Conservation (phyloP, 2,797 vertebrate genomes). For the Enteromius thamalakanensis region DNA sequence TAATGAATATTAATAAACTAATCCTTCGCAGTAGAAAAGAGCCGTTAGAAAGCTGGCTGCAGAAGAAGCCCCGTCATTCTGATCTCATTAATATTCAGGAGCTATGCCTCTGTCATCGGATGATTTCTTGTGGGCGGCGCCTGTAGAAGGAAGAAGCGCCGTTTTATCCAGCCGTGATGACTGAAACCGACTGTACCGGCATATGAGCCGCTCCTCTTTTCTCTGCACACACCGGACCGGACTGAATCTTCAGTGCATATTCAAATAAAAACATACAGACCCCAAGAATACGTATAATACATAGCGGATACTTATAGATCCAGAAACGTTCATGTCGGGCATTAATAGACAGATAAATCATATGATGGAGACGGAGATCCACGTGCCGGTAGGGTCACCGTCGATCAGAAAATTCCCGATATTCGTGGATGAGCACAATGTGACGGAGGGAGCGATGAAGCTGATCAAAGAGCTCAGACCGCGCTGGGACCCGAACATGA, state of each 20-base stretch:
- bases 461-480: constrained; percentile 91
- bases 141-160: constrained; percentile 68
- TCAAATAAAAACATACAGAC: not conserved
- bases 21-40: not conserved
- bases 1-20: constrained; percentile 23
- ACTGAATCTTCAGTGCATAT: not conserved
- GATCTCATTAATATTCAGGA: constrained; percentile 17
- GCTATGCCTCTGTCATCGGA: constrained; percentile 65
- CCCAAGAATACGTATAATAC: not conserved
- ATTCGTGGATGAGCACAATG: constrained; percentile 85
- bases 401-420: constrained; percentile 79
- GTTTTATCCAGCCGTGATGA: constrained; percentile 26
- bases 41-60: not conserved
- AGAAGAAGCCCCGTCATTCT: not conserved
- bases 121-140: constrained; percentile 79
- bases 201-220: constrained; percentile 18
- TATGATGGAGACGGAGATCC: constrained; percentile 82
- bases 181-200: constrained; percentile 46
- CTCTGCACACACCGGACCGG: not conserved
- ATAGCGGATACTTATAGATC: not conserved
- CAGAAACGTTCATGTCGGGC: constrained; percentile 54
- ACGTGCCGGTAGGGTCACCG: constrained; percentile 79
- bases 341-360: constrained; percentile 47
- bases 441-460: constrained; percentile 85
- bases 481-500: constrained; percentile 79